phyloP scores from a whole-genome alignment of 2,113 vertebrate genomes.

The Corythaixoides concolor region DNA sequence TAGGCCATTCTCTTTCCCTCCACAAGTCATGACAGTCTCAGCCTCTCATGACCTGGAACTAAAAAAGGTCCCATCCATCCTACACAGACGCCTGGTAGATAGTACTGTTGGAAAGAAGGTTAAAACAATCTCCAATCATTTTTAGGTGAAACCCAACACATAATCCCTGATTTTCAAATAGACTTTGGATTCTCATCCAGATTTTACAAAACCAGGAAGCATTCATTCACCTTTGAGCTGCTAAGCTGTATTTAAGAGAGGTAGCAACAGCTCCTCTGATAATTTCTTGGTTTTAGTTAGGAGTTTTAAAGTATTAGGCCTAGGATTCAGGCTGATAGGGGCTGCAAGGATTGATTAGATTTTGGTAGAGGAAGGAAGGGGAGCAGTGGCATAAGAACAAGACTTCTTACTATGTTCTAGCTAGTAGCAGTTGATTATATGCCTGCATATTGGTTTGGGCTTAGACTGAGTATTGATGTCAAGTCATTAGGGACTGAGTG shows the following conservation, averaged over 20 bases:
- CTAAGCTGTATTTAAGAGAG: neutral
- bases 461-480: neutral
- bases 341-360: neutral
- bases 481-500: neutral
- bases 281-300: neutral
- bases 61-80: neutral
- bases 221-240: neutral
- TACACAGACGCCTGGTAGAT: neutral
- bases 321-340: neutral
- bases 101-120: neutral
- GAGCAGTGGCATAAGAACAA: neutral
- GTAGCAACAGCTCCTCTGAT: neutral
- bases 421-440: neutral
- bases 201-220: neutral
- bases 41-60: neutral
- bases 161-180: neutral
- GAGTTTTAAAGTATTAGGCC: neutral
- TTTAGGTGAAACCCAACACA: neutral
- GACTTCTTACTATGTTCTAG: neutral
- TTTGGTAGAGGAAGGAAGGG: neutral
- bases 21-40: too few relatives aligned
- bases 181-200: neutral
- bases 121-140: neutral
- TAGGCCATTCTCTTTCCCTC: neutral
- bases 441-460: neutral